Evolutionary conservation across 2,797 vertebrate species (phyloP), one percentile per base, ranked within the genome.

Genomic region (Limnodromus scolopaceus): DNA sequence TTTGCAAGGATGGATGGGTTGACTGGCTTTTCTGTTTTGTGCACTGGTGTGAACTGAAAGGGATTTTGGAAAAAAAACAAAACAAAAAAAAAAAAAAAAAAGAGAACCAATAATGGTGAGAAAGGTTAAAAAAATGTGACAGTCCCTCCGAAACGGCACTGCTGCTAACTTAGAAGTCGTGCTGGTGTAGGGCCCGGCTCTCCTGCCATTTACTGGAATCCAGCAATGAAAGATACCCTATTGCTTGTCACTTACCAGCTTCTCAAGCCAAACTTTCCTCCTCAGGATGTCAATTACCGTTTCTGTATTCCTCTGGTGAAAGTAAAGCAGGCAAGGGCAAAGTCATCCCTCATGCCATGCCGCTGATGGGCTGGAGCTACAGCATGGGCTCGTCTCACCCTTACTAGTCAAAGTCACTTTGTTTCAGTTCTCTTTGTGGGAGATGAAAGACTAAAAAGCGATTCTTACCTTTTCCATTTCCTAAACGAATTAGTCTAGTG

Each of bases 271-370:
- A 71, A 17, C 75, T 60, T 45, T 32, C 24, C 27, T 51, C 16
- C 69, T 54, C 30, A 23, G 70, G 18, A 23, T 10, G 10, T 15
- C 71, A 38, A 2, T 41, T 41, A 8, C 36, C 3, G 10, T 14
- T 57, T 32, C 38, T 38, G 0, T 24, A 2, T 17, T 45, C 68
- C 45, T 54, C 23, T 2, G 5, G 36, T 8, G n/a, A 19, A n/a
- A 43, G 9, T 11, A 22, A 36, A 65, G 65, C 57, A 7, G 11
- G 12, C 13, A 11, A 61, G 66, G 71, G 68, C 61, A 23, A 66
- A 92, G 45, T 14, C 84, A 64, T 51, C 77, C 24, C 0, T 74
- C 43, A 3, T 0, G 4, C 58, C 15, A 0, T 10, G 14, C 43
- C 63, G 1, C 20, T 2, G 25, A 2, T 8, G 43, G 1, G 34